Conservation (phyloP, 2,888 invertebrate species). For the Pyralis farinalis region DNA sequence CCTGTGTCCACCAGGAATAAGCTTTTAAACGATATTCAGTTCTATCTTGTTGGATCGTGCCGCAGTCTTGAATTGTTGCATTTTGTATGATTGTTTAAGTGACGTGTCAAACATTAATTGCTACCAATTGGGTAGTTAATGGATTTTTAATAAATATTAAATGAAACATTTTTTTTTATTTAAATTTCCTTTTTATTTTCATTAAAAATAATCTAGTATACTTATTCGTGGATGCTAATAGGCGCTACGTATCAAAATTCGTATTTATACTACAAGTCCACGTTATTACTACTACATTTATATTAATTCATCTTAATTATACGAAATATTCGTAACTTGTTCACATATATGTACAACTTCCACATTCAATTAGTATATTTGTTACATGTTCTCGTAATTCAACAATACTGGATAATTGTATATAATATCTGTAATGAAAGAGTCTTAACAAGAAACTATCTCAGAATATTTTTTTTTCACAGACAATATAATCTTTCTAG, state of each 20-base stretch:
- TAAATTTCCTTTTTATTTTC: neutral
- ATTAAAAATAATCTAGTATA: neutral
- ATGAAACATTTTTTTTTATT: constrained; percentile 27
- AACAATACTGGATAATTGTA: too few species aligned
- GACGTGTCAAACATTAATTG: constrained; percentile 45
- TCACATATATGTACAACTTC: too few species aligned
- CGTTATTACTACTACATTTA: too few species aligned
- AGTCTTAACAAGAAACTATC: too few species aligned
- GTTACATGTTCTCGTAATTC: too few species aligned
- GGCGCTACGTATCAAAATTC: neutral
- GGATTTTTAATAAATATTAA: constrained; percentile 63
- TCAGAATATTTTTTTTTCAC: too few species aligned
- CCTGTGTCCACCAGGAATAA: constrained; percentile 3
- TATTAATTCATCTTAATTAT: too few species aligned
- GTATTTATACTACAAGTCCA: too few species aligned
- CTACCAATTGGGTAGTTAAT: constrained; percentile 49
- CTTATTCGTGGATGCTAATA: neutral
- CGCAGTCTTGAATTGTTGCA: constrained; percentile 20
- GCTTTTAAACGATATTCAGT: constrained; percentile 1
- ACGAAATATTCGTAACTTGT: too few species aligned
- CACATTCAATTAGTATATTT: too few species aligned
- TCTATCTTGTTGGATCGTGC: constrained; percentile 6
- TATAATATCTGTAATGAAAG: too few species aligned
- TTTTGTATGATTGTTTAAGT: constrained; percentile 38
- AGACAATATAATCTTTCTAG: too few species aligned